Percentiles rank a stretch among this genome's conserved stretches.
These are phyloP conservation scores for Gobius niger DNA, from an alignment of 2,113 vertebrate species.

Conservation along the genomic window DNA sequence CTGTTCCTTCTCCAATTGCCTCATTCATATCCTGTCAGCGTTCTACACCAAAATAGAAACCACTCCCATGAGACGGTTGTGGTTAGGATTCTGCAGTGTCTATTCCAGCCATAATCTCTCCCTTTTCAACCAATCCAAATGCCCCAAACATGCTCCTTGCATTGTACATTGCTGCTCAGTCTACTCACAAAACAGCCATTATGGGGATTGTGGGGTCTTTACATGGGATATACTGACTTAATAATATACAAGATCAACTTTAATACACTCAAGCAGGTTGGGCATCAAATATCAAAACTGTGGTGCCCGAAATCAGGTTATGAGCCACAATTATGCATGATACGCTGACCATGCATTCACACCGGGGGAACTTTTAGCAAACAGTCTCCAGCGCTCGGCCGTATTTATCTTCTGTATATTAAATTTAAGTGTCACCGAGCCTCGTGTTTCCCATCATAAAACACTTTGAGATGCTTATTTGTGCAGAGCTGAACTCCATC, in stretches of 20 bases:
- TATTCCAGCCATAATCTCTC: conserved; percentile 23
- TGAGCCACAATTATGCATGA: not conserved
- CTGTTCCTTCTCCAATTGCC: conserved; percentile 35
- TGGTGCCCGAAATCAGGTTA: too few relatives aligned
- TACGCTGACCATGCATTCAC: not conserved
- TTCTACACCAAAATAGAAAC: conserved; percentile 52
- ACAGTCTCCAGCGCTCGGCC: conserved; percentile 5
- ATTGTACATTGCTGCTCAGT: not conserved
- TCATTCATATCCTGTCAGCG: conserved; percentile 52
- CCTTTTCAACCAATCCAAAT: conserved; percentile 14
- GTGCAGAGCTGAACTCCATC: conserved; percentile 25
- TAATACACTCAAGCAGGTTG: too few relatives aligned
- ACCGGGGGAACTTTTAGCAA: conserved; percentile 4
- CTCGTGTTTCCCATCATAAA: not conserved
- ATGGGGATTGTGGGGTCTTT: too few relatives aligned
- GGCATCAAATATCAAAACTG: too few relatives aligned
- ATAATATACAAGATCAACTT: too few relatives aligned
- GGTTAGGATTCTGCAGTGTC: conserved; percentile 30
- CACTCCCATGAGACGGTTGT: conserved; percentile 31
- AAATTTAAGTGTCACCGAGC: conserved; percentile 25
- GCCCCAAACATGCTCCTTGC: not conserved
- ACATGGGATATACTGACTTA: too few relatives aligned
- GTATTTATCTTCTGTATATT: conserved; percentile 21
- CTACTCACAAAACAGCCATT: not conserved
- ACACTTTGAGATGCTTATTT: conserved; percentile 34